Conservation (phyloP, 2,113 vertebrate species). For the Forbesichthys agassizii region DNA sequence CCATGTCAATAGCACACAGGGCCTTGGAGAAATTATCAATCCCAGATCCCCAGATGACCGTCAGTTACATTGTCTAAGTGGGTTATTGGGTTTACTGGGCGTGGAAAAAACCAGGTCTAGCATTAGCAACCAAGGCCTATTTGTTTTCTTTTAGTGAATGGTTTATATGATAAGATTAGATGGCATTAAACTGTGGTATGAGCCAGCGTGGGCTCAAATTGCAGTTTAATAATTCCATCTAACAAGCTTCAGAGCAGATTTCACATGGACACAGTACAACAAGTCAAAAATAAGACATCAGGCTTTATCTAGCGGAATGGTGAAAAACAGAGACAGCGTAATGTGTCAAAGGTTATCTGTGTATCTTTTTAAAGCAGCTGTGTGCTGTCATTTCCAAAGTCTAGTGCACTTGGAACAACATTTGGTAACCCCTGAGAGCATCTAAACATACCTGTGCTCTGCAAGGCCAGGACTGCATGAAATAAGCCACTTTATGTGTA, state of each 20-base stretch:
- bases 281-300: constrained; percentile 32
- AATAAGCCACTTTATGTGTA: constrained; percentile 75
- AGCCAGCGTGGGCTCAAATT: constrained; percentile 15
- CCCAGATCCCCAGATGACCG: constrained; percentile 35
- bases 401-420: constrained; percentile 58
- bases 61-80: background rate
- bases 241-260: constrained; percentile 34
- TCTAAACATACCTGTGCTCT: constrained; percentile 37
- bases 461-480: constrained; percentile 64
- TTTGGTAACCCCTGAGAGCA: constrained; percentile 59
- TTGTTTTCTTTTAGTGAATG: too few species aligned
- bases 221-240: constrained; percentile 11
- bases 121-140: too few species aligned
- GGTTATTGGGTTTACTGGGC: too few species aligned
- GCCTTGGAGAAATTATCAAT: constrained; percentile 52
- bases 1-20: constrained; percentile 45
- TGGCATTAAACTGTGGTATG: constrained; percentile 4
- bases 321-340: background rate
- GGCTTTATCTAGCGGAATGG: constrained; percentile 7
- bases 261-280: constrained; percentile 12
- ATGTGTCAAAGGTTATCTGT: constrained; percentile 53
- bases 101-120: too few species aligned
- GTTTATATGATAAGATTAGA: constrained; percentile 2
- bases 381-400: constrained; percentile 55
- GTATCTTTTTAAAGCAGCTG: constrained; percentile 49